phyloP scores from a whole-genome alignment of 35 echinoderm and acorn worm genomes.

The Patiria miniata region DNA sequence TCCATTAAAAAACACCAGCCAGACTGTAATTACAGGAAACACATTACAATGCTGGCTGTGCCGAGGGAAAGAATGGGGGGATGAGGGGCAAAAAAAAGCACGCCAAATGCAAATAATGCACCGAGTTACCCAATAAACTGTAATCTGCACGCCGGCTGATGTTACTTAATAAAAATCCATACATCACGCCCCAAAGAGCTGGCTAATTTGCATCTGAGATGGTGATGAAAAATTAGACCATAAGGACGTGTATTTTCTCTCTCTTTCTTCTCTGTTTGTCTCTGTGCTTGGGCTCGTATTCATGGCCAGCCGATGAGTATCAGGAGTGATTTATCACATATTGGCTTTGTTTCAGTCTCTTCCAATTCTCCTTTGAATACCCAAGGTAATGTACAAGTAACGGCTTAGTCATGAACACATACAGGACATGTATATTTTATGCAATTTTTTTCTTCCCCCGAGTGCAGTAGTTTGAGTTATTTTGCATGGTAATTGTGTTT shows the following conservation, averaged over 20 bases:
- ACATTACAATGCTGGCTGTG: neutral
- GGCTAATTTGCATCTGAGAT: constrained; percentile 23
- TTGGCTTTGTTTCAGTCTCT: neutral
- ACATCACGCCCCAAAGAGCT: constrained; percentile 27
- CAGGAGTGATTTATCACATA: neutral
- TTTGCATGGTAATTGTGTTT: constrained; percentile 17
- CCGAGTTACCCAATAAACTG: constrained; percentile 9
- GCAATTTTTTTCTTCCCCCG: too few relatives aligned
- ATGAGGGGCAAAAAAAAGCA: neutral
- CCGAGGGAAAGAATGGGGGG: neutral
- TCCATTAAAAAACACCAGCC: constrained; percentile 13
- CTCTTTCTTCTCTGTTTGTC: neutral
- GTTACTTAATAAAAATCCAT: constrained; percentile 33
- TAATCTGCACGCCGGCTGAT: neutral
- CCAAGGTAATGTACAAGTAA: constrained; percentile 8
- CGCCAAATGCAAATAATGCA: constrained; percentile 8
- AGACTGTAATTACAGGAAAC: constrained; percentile 5
- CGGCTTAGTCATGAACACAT: too few relatives aligned
- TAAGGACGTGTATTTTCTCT: neutral
- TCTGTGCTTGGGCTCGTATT: neutral
- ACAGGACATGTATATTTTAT: too few relatives aligned
- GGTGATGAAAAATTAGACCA: neutral
- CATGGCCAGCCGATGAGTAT: neutral
- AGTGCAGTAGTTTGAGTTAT: neutral
- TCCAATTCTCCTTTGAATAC: neutral